Base-by-base conservation (phyloP, 2,888 invertebrate genomes). In the Eledone cirrhosa region DNA sequence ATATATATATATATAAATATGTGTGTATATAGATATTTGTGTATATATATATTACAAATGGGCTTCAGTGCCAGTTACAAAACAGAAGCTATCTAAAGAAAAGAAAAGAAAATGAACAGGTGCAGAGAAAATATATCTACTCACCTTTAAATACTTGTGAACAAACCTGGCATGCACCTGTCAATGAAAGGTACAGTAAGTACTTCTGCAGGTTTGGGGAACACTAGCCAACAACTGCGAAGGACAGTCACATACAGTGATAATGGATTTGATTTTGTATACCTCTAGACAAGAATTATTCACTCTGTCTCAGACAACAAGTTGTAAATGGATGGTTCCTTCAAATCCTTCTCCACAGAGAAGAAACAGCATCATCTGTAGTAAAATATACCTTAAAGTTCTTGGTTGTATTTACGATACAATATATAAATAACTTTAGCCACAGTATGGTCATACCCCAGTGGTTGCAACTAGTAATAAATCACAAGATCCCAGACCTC, bases 161-260 rank as follows among this genome's bases (percentile, higher is more conserved):
- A 76, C 76, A 76, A 76, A 76, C 48, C 76, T 76, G 41, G 76
- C 76, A 76, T 76, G 76, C 76, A 76, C 76, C 76, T 76, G 76
- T 76, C 76, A 76, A 76, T 76, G 48, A 76, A 76, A 76, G 76
- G 47, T 76, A 76, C 72, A 72, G 41, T 72, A 72, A 72, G 72
- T 72, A 72, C 72, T 72, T 72, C 72, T 72, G 72, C 72, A 31
- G 72, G 72, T 31, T 72, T 31, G 16, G 72, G 33, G 4, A 41
- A 31, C 69, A 72, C 33, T 31, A n/a, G 41, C 31, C 72, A 72
- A 72, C 72, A 41, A 41, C 14, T 31, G 72, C 19, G 63, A 27
- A 72, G 72, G 72, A 19, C 41, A 41, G 72, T 72, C 72, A 72
- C 29, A 72, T 41, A 72, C 33, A 72, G 72, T 72, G n/a, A 72